A percentile compares a stretch with the other conserved stretches of the same genome.
Conservation (phyloP, 1,140 invertebrate genomes). For the Littorina saxatilis region DNA sequence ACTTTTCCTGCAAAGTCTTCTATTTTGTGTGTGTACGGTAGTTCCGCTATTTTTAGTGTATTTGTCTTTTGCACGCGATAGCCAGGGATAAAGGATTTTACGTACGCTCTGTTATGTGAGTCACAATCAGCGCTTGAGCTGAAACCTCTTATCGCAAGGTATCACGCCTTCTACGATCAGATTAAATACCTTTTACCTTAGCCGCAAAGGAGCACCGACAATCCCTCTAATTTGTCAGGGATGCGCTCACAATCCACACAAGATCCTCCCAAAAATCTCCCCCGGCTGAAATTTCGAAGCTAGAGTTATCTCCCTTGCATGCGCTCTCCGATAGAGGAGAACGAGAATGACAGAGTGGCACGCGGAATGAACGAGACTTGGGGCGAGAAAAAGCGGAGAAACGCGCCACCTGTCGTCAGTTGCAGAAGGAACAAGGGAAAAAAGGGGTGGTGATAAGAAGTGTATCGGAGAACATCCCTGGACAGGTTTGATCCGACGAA, state of each 20-base stretch:
- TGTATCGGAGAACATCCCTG: neutral
- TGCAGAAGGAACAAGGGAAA: neutral
- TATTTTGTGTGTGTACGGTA: too few relatives aligned
- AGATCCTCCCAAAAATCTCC: neutral
- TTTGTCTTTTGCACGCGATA: too few relatives aligned
- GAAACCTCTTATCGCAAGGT: neutral
- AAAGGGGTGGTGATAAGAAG: neutral
- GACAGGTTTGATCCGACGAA: neutral
- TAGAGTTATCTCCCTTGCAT: neutral
- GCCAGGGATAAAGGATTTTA: too few relatives aligned
- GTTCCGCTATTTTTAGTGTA: too few relatives aligned
- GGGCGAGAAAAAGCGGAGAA: neutral
- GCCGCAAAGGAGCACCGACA: too few relatives aligned
- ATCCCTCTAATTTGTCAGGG: slow-evolving; percentile 5
- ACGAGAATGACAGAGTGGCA: slow-evolving; percentile 14
- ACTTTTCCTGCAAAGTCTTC: too few relatives aligned
- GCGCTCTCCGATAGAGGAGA: neutral
- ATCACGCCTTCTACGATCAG: too few relatives aligned
- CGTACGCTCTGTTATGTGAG: too few relatives aligned
- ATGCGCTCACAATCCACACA: neutral
- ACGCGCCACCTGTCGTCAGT: slow-evolving; percentile 10
- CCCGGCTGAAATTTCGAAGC: neutral
- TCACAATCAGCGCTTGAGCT: too few relatives aligned
- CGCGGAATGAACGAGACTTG: slow-evolving; percentile 12
- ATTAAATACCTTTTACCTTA: too few relatives aligned